Evolutionary conservation across 2,113 vertebrate species (phyloP).

Genomic region (Antigone vipio): DNA sequence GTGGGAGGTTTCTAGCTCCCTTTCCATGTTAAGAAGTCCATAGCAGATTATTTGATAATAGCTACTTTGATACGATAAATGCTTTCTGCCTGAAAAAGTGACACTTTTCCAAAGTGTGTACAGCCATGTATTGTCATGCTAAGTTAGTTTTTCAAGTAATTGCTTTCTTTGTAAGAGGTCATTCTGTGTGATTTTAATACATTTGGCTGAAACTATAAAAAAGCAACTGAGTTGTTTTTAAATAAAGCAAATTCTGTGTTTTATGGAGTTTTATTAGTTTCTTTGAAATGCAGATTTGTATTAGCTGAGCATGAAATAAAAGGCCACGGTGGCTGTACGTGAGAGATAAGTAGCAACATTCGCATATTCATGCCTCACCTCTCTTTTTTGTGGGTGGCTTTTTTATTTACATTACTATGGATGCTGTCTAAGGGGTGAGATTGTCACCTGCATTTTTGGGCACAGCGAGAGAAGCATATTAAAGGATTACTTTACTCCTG

Average conservation of each 20-base stretch:
- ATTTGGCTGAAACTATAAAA: background rate
- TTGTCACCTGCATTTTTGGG: background rate
- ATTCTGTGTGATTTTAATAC: conserved; percentile 31
- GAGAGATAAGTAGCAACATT: background rate
- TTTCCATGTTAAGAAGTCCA: background rate
- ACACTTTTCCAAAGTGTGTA: background rate
- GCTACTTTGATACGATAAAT: background rate
- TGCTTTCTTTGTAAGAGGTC: conserved; percentile 37
- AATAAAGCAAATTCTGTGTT: background rate
- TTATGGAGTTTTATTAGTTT: conserved; percentile 24
- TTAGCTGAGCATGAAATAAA: conserved; percentile 46
- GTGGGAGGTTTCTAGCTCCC: background rate
- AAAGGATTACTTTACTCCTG: background rate
- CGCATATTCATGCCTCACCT: background rate
- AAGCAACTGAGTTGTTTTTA: background rate
- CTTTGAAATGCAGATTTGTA: conserved; percentile 48
- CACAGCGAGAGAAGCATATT: background rate
- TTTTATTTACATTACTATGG: background rate
- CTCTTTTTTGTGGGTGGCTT: background rate
- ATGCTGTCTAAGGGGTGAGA: background rate
- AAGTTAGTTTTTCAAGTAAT: conserved; percentile 29
- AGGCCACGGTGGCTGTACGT: background rate
- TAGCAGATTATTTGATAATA: conserved; percentile 12
- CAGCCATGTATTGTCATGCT: background rate
- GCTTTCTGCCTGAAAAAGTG: conserved; percentile 19